Percentiles rank a stretch among this genome's conserved stretches.
Evolutionary conservation across 2,113 vertebrate genomes (phyloP).

Genomic region (Pteropus alecto): DNA sequence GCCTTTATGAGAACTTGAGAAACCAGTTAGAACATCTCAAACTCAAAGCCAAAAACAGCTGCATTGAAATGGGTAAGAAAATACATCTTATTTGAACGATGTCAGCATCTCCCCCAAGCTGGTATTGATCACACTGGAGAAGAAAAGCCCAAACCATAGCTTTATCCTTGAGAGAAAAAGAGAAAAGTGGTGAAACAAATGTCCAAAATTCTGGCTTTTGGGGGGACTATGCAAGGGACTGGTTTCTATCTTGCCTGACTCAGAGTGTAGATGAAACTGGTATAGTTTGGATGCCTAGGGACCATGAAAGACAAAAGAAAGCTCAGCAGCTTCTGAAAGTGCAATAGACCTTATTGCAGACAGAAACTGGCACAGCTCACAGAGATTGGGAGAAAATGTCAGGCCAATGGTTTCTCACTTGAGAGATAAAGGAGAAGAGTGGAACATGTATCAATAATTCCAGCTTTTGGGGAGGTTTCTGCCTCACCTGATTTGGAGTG

Average conservation of each 20-base stretch:
- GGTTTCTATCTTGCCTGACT: background rate
- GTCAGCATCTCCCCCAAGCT: background rate
- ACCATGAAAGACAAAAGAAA: background rate
- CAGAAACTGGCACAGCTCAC: background rate
- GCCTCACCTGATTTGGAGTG: background rate
- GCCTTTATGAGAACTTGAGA: background rate
- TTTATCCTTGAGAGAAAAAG: background rate
- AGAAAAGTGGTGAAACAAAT: background rate
- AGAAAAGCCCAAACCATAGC: background rate
- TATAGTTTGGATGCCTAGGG: background rate
- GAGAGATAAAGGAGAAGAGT: background rate
- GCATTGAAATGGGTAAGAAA: background rate
- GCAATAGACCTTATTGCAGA: background rate
- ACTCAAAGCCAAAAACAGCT: background rate
- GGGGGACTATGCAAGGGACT: background rate
- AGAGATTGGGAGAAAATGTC: background rate
- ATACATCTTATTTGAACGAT: background rate
- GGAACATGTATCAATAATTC: background rate
- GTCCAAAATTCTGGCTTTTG: background rate
- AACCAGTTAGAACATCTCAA: background rate
- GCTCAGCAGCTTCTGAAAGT: background rate
- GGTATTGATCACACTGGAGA: background rate
- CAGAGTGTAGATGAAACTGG: background rate
- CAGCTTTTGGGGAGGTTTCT: background rate
- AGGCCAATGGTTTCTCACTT: background rate